These are phyloP conservation scores for Lasioglossum lativentre DNA, from an alignment of 2,888 invertebrate species.

Conservation along the genomic window DNA sequence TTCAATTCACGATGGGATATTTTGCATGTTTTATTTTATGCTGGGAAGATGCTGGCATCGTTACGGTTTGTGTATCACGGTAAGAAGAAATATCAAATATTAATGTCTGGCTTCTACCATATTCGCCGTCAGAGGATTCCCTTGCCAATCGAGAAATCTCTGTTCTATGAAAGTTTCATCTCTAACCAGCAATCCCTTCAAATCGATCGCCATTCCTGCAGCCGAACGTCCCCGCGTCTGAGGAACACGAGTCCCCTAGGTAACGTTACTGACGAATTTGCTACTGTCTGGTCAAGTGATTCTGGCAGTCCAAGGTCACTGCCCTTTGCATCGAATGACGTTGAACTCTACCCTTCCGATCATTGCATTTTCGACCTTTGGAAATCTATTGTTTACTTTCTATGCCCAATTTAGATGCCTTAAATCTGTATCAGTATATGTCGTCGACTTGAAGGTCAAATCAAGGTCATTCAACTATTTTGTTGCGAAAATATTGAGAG, in stretches of 20 bases:
- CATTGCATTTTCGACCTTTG: not conserved
- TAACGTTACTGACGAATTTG: conserved; percentile 11
- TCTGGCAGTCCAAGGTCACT: conserved; percentile 2
- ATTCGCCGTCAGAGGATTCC: conserved; percentile 3
- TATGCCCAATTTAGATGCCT: not conserved
- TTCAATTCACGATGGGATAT: not conserved
- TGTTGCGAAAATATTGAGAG: not conserved
- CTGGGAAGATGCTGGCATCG: not conserved
- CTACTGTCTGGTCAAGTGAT: conserved; percentile 8
- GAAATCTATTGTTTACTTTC: not conserved
- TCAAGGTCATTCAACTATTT: not conserved
- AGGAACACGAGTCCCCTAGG: conserved; percentile 16
- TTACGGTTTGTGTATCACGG: not conserved
- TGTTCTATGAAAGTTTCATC: conserved; percentile 22
- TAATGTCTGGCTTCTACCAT: not conserved
- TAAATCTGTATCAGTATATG: not conserved
- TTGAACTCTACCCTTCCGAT: not conserved
- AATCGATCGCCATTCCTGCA: conserved; percentile 8
- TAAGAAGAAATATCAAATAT: conserved; percentile 14
- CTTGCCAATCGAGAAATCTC: conserved; percentile 18
- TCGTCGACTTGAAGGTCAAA: not conserved
- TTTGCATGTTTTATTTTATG: not conserved
- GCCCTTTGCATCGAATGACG: not conserved
- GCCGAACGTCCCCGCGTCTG: conserved; percentile 6
- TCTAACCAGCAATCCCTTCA: conserved; percentile 15